phyloP scores from a whole-genome alignment of 2,797 vertebrate genomes.

The Amniataba percoides region DNA sequence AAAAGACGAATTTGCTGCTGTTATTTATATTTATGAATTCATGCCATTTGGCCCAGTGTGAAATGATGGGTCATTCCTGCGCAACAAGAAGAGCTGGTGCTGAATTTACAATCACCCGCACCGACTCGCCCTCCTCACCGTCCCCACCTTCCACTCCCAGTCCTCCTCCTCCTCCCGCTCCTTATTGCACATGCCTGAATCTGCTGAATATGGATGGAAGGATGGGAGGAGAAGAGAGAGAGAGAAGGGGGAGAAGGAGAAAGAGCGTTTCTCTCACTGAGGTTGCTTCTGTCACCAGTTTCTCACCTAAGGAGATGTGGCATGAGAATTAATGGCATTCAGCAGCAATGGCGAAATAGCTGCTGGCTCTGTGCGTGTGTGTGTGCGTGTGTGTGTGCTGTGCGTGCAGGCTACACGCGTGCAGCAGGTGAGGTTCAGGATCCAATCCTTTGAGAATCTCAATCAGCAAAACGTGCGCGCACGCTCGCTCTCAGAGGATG shows the following conservation, averaged over 20 bases:
- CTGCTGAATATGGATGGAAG: slow-evolving; percentile 86
- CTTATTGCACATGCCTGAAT: slow-evolving; percentile 78
- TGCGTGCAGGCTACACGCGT: slow-evolving; percentile 42
- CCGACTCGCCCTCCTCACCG: slow-evolving; percentile 28
- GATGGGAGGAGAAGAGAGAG: slow-evolving; percentile 47
- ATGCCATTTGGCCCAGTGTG: slow-evolving; percentile 87
- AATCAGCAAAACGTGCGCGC: slow-evolving; percentile 41
- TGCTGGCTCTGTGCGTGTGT: slow-evolving; percentile 65
- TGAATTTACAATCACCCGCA: slow-evolving; percentile 87
- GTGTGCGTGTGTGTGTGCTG: slow-evolving; percentile 41
- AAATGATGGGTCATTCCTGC: slow-evolving; percentile 90
- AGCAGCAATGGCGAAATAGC: slow-evolving; percentile 70
- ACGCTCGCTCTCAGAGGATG: slow-evolving; percentile 25
- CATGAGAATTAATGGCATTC: slow-evolving; percentile 75
- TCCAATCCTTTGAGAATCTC: slow-evolving; percentile 49
- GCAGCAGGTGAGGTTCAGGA: slow-evolving; percentile 60
- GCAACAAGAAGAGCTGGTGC: slow-evolving; percentile 86
- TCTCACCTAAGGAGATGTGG: slow-evolving; percentile 80
- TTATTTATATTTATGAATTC: slow-evolving; percentile 92
- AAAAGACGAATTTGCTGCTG: slow-evolving; percentile 82
- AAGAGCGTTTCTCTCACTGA: slow-evolving; percentile 66
- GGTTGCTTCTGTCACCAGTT: slow-evolving; percentile 82
- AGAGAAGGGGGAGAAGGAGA: slow-evolving; percentile 27
- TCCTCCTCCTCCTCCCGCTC: slow-evolving; percentile 47
- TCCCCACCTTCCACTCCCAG: slow-evolving; percentile 49